phyloP scores from a whole-genome alignment of 2,888 invertebrate species.

The Clepsis dumicolana region DNA sequence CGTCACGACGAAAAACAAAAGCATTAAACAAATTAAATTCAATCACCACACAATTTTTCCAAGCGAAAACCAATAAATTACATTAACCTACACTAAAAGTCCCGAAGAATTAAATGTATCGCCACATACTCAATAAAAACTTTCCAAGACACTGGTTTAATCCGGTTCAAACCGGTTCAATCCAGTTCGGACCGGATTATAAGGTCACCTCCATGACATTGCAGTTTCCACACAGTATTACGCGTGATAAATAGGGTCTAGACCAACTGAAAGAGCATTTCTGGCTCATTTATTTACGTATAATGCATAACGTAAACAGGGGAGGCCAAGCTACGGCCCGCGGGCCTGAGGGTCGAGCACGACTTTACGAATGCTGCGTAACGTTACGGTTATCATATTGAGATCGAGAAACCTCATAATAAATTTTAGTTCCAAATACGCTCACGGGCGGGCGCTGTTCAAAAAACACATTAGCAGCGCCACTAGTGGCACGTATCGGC shows the following conservation, averaged over 20 bases:
- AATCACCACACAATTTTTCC: background rate
- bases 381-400: too few relatives aligned
- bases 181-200: slow-evolving; percentile 11
- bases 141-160: slow-evolving; percentile 21
- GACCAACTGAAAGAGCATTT: background rate
- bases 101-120: slow-evolving; percentile 13
- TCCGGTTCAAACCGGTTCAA: background rate
- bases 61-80: background rate
- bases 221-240: background rate
- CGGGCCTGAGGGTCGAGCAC: too few relatives aligned
- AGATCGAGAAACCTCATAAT: too few relatives aligned
- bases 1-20: background rate
- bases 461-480: too few relatives aligned
- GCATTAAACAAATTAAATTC: background rate
- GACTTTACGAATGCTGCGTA: too few relatives aligned
- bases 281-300: background rate
- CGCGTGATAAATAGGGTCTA: slow-evolving; percentile 11
- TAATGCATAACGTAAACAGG: too few relatives aligned
- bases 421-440: too few relatives aligned
- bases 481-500: too few relatives aligned
- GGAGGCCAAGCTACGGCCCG: too few relatives aligned
- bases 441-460: too few relatives aligned
- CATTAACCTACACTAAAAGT: background rate
- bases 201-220: slow-evolving; percentile 31
- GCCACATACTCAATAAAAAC: slow-evolving; percentile 13